Evolutionary conservation across 1,140 invertebrate genomes (phyloP).

Genomic region (Hormaphis cornu): DNA sequence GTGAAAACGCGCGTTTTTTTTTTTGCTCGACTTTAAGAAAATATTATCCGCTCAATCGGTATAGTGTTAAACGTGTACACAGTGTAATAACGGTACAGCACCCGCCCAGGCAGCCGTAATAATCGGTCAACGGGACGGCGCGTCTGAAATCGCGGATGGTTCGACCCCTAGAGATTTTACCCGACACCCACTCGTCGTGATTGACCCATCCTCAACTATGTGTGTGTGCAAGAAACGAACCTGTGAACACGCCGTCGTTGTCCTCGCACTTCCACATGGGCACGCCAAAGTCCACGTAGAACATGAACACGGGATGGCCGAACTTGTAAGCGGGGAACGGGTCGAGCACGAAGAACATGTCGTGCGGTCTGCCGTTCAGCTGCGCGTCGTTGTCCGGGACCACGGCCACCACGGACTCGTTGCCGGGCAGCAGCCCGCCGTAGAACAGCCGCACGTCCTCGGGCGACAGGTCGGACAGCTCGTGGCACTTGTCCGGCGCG

Average conservation of each 20-base stretch:
- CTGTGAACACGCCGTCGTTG: conserved; percentile 38
- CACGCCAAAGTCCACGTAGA: conserved; percentile 43
- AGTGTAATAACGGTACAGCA: no score
- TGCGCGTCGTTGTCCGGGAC: conserved; percentile 44
- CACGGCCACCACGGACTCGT: conserved; percentile 37
- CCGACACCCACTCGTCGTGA: no score
- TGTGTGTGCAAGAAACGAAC: conserved; percentile 37
- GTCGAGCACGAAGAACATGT: conserved; percentile 46
- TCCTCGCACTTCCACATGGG: conserved; percentile 39
- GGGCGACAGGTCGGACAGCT: neutral
- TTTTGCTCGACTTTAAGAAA: no score
- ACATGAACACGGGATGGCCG: conserved; percentile 47
- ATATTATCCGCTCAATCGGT: no score
- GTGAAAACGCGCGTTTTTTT: no score
- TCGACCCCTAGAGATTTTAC: no score
- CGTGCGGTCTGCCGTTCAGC: conserved; percentile 39
- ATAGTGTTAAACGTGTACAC: no score
- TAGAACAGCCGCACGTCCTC: conserved; percentile 21
- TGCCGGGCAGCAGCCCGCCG: neutral
- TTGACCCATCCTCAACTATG: no score
- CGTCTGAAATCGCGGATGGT: no score
- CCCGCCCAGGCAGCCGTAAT: no score
- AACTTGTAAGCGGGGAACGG: conserved; percentile 46
- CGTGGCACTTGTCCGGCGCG: neutral
- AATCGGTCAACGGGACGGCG: no score